Base-by-base conservation (phyloP, 1,140 invertebrate species). In the Drosophila tani region DNA sequence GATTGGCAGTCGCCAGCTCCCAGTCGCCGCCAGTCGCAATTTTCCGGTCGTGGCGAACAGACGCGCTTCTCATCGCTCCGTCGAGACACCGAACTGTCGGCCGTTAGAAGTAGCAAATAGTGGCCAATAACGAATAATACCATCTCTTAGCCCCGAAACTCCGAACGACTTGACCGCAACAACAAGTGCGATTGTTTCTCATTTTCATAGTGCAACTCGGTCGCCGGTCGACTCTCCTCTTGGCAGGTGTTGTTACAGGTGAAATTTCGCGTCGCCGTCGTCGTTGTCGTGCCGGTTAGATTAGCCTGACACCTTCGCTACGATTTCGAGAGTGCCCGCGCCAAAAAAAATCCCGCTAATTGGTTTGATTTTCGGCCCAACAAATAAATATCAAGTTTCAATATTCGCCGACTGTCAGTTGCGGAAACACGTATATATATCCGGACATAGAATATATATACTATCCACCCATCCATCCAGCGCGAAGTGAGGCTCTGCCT, bases 311-410 rank as follows among this genome's bases (percentile, higher is more conserved):
- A 69, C 66, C 66, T 64, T 68, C 60, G 12, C 47, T 62, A 11
- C 47, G 38, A 41, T 41, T 47, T 24, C 38, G 21, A 24, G 53
- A 56, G 53, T 49, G 27, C 35, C 67, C 65, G 71, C 45, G 53
- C 53, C 69, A 79, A 63, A 74, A 63, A 74, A 71, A 75, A 58
- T 46, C 45, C 19, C 58, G 84, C 81, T 84, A 88, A 88, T 88
- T 88, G 81, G 85, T 66, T 68, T 81, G 81, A 80, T 81, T 69
- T 81, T 75, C n/a, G 19, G 46, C 51, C 59, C 58, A 56, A 73
- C 21, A 55, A 73, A 67, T 58, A 81, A 84, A 90, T 75, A 81
- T 88, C 84, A 68, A 90, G 75, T 84, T 90, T 79, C 81, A 81
- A 81, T 84, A 90, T 73, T 81, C 81, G 46, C 53, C 63, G 75